Evolutionary conservation across 2,797 vertebrate genomes (phyloP).

Genomic region (Nothura maculosa): DNA sequence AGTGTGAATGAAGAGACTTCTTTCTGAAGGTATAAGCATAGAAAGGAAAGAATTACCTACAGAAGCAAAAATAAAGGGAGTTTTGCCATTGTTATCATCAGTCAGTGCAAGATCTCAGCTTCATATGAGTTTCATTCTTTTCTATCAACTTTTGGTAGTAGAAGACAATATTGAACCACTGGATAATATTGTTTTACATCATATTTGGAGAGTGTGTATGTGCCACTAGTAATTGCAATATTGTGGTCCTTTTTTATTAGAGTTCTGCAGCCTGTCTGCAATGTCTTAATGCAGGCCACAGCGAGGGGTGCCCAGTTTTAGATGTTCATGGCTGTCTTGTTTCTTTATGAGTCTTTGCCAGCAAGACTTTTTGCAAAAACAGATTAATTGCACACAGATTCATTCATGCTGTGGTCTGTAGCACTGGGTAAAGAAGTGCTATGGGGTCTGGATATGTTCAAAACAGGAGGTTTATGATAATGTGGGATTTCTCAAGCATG

Average conservation of each 20-base stretch:
- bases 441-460: neutral
- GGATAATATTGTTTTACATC: neutral
- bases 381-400: neutral
- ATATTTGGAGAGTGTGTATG: neutral
- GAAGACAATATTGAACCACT: neutral
- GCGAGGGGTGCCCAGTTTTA: neutral
- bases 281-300: neutral
- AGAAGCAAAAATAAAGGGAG: neutral
- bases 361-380: neutral
- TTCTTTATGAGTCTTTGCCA: neutral
- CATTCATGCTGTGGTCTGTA: neutral
- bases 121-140: neutral
- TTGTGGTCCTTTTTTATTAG: slow-evolving; percentile 39
- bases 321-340: neutral
- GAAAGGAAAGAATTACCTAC: neutral
- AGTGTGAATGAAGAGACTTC: neutral
- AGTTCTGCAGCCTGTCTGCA: slow-evolving; percentile 5
- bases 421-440: slow-evolving; percentile 6
- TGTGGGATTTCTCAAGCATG: neutral
- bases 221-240: neutral
- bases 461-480: neutral
- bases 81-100: neutral
- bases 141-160: neutral
- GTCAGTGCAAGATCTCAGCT: neutral
- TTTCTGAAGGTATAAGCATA: neutral